Evolutionary conservation across 2,888 invertebrate genomes (phyloP), one percentile per base, ranked within the genome.

Genomic region (Tridacna gigas): DNA sequence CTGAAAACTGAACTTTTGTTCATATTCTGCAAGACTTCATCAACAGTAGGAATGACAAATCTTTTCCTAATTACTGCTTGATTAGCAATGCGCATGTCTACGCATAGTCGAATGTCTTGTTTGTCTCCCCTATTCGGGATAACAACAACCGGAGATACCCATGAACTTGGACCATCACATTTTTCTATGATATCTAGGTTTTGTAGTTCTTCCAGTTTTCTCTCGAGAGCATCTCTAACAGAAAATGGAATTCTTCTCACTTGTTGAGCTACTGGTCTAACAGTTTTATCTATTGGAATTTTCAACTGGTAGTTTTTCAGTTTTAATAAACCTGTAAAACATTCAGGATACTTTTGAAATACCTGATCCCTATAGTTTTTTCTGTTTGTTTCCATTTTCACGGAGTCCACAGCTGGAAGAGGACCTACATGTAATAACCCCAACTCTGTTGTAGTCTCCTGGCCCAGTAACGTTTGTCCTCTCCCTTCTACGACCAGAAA

Each of bases 71-170:
- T 61, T 11, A 78, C 71, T 12, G 89, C 89, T 45, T 45, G 51
- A 74, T 89, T 88, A 5, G 84, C 79, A 51, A 65, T 60, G 45
- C 86, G 47, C 88, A 88, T 89, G 51, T 89, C 88, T 0, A 90
- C 80, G 73, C 88, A 88, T 7, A 88, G 60, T 28, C 89, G 22
- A 25, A 90, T 80, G 51, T 51, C 51, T 47, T 90, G 87, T n/a
- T 81, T 74, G 20, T 63, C 63, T 9, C n/a, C 12, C n/a, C 26
- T 9, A 22, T 84, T 86, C 18, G 84, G 77, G 11, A 82, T 66
- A 26, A 77, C 51, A 11, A 86, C 82, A 51, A 86, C 51, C n/a
- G 82, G 79, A 13, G 76, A 78, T 22, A 84, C 75, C 77, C 77
- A 84, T 26, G 26, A n/a, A 61, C 65, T 69, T 25, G 84, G 82